Percentiles rank a stretch among this genome's conserved stretches.
Conservation (phyloP, 2,888 invertebrate species). For the Ganaspis brasiliensis region DNA sequence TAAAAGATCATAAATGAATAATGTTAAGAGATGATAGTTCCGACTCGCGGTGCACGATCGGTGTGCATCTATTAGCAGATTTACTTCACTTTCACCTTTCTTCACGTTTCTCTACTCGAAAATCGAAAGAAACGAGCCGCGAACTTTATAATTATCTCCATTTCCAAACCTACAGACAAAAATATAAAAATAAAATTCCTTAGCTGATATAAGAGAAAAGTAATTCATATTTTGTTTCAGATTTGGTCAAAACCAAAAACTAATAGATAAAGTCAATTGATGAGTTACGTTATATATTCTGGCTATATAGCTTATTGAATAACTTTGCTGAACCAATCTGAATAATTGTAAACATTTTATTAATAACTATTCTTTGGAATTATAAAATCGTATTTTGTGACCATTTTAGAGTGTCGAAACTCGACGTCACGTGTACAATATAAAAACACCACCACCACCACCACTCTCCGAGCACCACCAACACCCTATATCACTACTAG, state of each 20-base stretch:
- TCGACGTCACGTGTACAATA: conserved; percentile 48
- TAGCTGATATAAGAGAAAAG: too few relatives aligned
- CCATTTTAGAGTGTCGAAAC: conserved; percentile 16
- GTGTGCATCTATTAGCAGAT: conserved; percentile 43
- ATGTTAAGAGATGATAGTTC: conserved; percentile 42
- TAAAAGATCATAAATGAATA: conserved; percentile 43
- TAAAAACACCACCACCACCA: conserved; percentile 61
- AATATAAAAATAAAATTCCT: too few relatives aligned
- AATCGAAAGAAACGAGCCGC: conserved; percentile 60
- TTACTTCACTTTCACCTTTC: conserved; percentile 70
- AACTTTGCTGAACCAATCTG: too few relatives aligned
- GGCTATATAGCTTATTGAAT: too few relatives aligned
- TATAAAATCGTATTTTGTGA: conserved; percentile 13
- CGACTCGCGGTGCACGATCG: conserved; percentile 42
- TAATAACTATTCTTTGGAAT: not conserved
- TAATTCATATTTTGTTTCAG: too few relatives aligned
- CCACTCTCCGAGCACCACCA: conserved; percentile 78
- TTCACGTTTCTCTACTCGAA: conserved; percentile 62
- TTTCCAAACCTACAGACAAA: conserved; percentile 66
- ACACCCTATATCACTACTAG: conserved; percentile 77
- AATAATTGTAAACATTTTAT: too few relatives aligned
- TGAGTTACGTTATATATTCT: too few relatives aligned
- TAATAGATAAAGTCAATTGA: too few relatives aligned
- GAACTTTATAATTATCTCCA: conserved; percentile 63
- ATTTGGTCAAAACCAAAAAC: too few relatives aligned